phyloP scores from a whole-genome alignment of 1,140 invertebrate species.

The Battus philenor region DNA sequence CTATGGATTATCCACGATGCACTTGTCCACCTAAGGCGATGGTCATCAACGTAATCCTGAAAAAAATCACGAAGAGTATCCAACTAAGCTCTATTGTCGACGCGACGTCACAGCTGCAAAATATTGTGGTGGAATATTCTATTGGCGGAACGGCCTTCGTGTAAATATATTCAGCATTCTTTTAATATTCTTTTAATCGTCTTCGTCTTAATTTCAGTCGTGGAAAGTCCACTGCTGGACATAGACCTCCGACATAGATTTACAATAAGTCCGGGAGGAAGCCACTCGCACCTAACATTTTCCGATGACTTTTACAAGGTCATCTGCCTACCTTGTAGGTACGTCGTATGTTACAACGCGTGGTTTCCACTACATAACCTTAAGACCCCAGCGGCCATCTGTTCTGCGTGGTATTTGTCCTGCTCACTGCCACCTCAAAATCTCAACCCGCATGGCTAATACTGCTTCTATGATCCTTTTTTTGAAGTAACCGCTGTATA shows the following conservation, averaged over 20 bases:
- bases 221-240: too few relatives aligned
- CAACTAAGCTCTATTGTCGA: slow-evolving; percentile 76
- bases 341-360: too few relatives aligned
- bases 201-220: too few relatives aligned
- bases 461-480: too few relatives aligned
- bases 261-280: background rate
- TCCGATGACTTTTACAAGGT: background rate
- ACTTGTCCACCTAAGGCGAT: slow-evolving; percentile 82
- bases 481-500: too few relatives aligned
- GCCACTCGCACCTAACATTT: background rate
- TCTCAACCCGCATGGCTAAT: too few relatives aligned
- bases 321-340: too few relatives aligned
- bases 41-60: slow-evolving; percentile 77
- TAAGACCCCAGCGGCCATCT: too few relatives aligned
- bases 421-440: too few relatives aligned
- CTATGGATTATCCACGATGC: slow-evolving; percentile 78
- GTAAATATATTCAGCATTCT: slow-evolving; percentile 34
- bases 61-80: slow-evolving; percentile 78
- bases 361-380: too few relatives aligned
- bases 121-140: slow-evolving; percentile 78
- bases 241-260: background rate
- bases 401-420: too few relatives aligned
- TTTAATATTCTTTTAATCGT: too few relatives aligned
- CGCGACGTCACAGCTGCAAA: slow-evolving; percentile 78
- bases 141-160: slow-evolving; percentile 67